Conservation (phyloP, 2,797 vertebrate genomes). For the Enteromius mattozi region DNA sequence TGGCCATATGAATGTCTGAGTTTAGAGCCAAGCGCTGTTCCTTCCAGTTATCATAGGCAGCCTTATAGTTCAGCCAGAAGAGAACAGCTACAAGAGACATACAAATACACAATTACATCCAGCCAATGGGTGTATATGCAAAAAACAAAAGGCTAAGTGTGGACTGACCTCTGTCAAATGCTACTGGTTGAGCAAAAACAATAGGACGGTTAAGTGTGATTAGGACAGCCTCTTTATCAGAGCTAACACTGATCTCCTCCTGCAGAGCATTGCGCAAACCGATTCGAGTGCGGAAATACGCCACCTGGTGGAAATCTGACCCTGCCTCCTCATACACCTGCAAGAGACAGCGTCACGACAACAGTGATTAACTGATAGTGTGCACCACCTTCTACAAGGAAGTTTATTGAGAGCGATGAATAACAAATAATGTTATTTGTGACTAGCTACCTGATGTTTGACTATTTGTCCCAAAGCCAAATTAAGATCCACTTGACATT, state of each 20-base stretch:
- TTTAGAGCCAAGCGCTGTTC: slow-evolving; percentile 96
- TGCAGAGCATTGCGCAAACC: slow-evolving; percentile 94
- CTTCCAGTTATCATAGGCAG: slow-evolving; percentile 98
- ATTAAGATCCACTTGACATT: slow-evolving; percentile 98
- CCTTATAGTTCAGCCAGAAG: slow-evolving; percentile 99
- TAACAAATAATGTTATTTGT: not conserved
- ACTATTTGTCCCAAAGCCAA: slow-evolving; percentile 97
- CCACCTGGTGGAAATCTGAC: slow-evolving; percentile 98
- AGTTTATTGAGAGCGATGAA: not conserved
- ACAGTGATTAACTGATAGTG: not conserved
- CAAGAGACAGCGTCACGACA: not conserved
- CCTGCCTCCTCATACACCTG: slow-evolving; percentile 99
- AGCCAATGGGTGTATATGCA: not conserved
- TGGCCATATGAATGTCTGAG: slow-evolving; percentile 98
- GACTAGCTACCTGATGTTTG: slow-evolving; percentile 89
- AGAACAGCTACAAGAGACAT: slow-evolving; percentile 86
- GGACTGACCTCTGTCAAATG: slow-evolving; percentile 92
- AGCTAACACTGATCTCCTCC: slow-evolving; percentile 95
- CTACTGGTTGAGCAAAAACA: slow-evolving; percentile 97
- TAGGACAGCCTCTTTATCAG: slow-evolving; percentile 96
- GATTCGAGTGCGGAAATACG: slow-evolving; percentile 97
- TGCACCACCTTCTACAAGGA: not conserved
- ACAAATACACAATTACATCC: slow-evolving; percentile 18
- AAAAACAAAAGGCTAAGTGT: not conserved
- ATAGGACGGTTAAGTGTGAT: slow-evolving; percentile 97